phyloP scores from a whole-genome alignment of 2,888 invertebrate species.

The Limnephilus rhombicus region DNA sequence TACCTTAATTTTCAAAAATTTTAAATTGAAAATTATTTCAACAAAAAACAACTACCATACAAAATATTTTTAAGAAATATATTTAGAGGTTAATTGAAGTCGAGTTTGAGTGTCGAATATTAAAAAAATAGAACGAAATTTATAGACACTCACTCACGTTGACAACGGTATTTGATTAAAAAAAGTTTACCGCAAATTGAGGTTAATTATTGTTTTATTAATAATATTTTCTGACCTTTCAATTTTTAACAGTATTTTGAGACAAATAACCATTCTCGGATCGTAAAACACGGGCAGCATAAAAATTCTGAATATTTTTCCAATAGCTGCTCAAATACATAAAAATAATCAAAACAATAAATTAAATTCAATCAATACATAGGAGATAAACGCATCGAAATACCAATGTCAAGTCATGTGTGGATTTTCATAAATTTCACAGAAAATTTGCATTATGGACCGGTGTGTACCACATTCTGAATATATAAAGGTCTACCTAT shows the following conservation, averaged over 20 bases:
- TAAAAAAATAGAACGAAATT: not conserved
- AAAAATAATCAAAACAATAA: not conserved
- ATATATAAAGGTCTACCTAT: not conserved
- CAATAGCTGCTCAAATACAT: not conserved
- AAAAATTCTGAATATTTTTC: not conserved
- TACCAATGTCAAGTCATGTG: not conserved
- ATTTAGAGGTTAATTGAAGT: no score
- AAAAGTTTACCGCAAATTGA: no score
- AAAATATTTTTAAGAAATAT: no score
- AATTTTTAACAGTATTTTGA: not conserved
- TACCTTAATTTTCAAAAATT: no score
- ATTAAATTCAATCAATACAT: not conserved
- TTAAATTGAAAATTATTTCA: no score
- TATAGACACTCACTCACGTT: not conserved
- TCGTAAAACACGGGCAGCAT: not conserved
- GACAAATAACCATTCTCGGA: not conserved
- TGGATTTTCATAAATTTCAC: not conserved
- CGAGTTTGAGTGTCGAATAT: no score
- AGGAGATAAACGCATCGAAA: not conserved
- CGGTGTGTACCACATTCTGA: not conserved
- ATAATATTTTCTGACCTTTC: not conserved
- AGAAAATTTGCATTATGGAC: not conserved
- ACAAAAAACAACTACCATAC: no score
- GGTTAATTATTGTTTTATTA: slow-evolving; percentile 1
- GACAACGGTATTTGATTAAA: not conserved